A percentile compares a stretch with the other conserved stretches of the same genome.
Evolutionary conservation across 2,797 vertebrate genomes (phyloP).

Genomic region (Danio aesculapii): DNA sequence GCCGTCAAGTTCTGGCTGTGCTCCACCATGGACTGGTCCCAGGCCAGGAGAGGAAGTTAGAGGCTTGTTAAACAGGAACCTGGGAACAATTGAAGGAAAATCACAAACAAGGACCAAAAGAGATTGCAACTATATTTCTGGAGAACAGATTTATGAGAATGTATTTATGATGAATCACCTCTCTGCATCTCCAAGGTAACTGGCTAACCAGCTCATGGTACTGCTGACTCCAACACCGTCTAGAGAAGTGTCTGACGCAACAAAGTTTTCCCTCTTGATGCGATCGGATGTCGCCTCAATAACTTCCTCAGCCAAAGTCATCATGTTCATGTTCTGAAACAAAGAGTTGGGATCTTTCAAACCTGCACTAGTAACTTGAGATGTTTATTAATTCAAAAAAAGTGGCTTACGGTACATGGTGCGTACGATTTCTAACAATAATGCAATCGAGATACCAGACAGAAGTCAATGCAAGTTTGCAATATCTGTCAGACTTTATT

Average conservation of each 20-base stretch:
- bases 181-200: conserved; percentile 93
- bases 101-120: background rate
- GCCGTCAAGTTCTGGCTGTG: conserved; percentile 85
- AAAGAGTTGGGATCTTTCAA: background rate
- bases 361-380: background rate
- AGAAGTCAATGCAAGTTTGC: background rate
- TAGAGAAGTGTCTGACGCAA: conserved; percentile 79
- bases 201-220: conserved; percentile 94
- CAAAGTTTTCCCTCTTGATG: conserved; percentile 90
- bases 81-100: conserved; percentile 59
- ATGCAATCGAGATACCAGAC: background rate
- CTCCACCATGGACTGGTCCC: conserved; percentile 84
- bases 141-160: background rate
- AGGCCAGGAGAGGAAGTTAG: conserved; percentile 86
- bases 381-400: background rate
- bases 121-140: background rate
- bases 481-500: background rate
- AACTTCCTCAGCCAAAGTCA: conserved; percentile 95
- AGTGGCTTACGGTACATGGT: background rate
- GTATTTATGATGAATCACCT: conserved; percentile 74
- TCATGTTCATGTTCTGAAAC: conserved; percentile 89
- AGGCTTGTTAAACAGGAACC: conserved; percentile 88
- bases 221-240: conserved; percentile 83
- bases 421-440: background rate
- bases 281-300: conserved; percentile 91